Base-by-base conservation (phyloP, 2,888 invertebrate species). In the Deroplatys truncata region DNA sequence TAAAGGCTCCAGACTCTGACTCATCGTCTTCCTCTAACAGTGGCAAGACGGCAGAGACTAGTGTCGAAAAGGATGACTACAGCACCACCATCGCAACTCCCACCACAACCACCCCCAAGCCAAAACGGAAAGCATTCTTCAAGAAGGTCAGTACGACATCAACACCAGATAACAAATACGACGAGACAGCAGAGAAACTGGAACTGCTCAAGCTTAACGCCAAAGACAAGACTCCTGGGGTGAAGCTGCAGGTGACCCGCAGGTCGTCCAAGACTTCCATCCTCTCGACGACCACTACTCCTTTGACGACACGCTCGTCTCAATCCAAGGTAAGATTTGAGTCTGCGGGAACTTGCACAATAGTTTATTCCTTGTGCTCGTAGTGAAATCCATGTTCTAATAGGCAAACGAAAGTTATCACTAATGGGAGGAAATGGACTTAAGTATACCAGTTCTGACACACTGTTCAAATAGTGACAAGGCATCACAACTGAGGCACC, bases 71-170 rank as follows among this genome's bases (percentile, higher is more conserved):
- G 86, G 43, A 49, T 16, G 84, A 86, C 84, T 72, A 89, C 86
- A 84, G 20, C 35, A 85, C 89, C 20, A 29, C 82, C 9, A 29
- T 28, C 29, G 86, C 84, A 20, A 72, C 56, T 7, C 28, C 89
- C 35, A 56, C 56, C 15, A 89, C 84, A 20, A 35, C 28, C 10
- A 35, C 86, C 13, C 83, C 85, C 28, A 90, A 89, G 82, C 87
- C 83, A 10, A 90, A 85, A 88, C 88, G 90, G 13, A 90, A 89
- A 86, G 28, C 89, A 9, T 90, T 90, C 35, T 90, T 89, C 84
- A 90, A 90, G 84, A 90, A 88, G 82, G 89, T 84, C 28, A 87
- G 89, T 20, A 72, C 89, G 2, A 29, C 90, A 16, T n/a, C 84
- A 72, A 86, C 29, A 28, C 87, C 89, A 7, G 89, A 89, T 35